Conservation (phyloP, 2,113 vertebrate genomes). For the Picathartes gymnocephalus region DNA sequence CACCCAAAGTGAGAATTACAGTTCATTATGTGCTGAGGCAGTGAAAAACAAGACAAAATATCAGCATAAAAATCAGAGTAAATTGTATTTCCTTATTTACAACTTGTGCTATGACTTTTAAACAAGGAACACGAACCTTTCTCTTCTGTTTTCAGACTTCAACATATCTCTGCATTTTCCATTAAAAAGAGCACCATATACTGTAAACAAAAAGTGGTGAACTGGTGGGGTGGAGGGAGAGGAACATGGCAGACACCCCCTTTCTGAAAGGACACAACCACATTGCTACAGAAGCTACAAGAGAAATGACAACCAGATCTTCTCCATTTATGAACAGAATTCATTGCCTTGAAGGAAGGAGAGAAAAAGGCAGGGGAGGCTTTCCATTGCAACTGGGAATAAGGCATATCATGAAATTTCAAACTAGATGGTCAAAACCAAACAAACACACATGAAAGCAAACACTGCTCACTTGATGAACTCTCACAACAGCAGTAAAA, state of each 20-base stretch:
- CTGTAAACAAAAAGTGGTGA: not conserved
- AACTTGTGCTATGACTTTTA: not conserved
- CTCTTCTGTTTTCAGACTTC: not conserved
- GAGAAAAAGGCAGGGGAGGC: not conserved
- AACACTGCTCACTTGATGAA: not conserved
- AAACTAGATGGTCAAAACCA: not conserved
- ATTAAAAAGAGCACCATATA: not conserved
- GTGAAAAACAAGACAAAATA: not conserved
- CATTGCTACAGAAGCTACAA: rapidly evolving
- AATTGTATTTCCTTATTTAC: not conserved
- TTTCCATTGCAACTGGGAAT: not conserved
- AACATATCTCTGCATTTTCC: not conserved
- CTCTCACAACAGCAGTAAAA: not conserved
- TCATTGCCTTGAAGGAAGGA: not conserved
- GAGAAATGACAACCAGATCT: not conserved
- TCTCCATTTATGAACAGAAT: not conserved
- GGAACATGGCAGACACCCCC: not conserved
- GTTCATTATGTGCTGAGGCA: not conserved
- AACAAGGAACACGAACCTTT: not conserved
- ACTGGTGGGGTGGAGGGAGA: rapidly evolving
- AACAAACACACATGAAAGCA: rapidly evolving
- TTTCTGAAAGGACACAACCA: not conserved
- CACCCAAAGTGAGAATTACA: not conserved
- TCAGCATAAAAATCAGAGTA: not conserved
- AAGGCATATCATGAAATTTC: not conserved